Percentiles rank a stretch among this genome's conserved stretches.
Evolutionary conservation across 2,113 vertebrate species (phyloP).

Genomic region (Pantherophis guttatus): DNA sequence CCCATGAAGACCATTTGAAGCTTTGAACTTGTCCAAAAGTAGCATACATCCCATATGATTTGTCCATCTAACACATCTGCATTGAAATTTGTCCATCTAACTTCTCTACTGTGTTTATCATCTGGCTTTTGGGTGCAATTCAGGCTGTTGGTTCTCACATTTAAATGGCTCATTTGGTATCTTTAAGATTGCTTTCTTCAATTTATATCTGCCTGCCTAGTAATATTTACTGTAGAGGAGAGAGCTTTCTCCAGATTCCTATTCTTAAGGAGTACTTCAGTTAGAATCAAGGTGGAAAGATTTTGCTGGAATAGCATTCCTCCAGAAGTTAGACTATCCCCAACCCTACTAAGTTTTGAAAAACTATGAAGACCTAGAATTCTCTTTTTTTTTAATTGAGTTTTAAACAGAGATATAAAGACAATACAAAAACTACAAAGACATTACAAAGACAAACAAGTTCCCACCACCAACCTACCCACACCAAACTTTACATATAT

Average conservation of each 20-base stretch:
- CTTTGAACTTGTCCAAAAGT: neutral
- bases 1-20: neutral
- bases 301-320: neutral
- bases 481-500: too few species aligned
- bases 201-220: neutral
- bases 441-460: too few species aligned
- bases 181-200: neutral
- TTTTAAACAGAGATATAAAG: too few species aligned
- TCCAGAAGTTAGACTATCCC: neutral
- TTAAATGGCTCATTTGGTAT: neutral
- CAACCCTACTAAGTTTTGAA: neutral
- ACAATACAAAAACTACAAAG: too few species aligned
- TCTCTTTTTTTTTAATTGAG: too few species aligned
- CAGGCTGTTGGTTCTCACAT: neutral
- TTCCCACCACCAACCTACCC: too few species aligned
- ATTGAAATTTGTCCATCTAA: too few species aligned
- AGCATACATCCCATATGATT: neutral
- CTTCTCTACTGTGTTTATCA: neutral
- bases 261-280: neutral
- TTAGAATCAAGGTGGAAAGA: neutral
- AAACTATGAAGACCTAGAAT: neutral
- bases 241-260: neutral
- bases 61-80: neutral
- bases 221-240: neutral
- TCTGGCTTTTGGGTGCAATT: neutral